These are phyloP conservation scores for Python bivittatus DNA, from an alignment of 2,113 vertebrate genomes.

Conservation along the genomic window DNA sequence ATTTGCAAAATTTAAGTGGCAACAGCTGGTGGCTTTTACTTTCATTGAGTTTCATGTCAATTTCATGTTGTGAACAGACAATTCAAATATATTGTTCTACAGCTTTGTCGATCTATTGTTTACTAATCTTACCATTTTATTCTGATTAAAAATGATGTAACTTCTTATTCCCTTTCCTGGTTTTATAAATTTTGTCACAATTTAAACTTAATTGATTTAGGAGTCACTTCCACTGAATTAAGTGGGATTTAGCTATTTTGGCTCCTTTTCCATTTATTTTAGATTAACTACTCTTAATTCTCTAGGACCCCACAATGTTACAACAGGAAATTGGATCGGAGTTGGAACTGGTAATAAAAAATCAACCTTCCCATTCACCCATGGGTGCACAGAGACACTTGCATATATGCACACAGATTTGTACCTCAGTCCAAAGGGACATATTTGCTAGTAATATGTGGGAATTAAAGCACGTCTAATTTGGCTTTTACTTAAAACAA, in stretches of 20 bases:
- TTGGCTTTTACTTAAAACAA: too few species aligned
- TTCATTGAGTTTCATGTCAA: slow-evolving; percentile 46
- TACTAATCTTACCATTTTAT: slow-evolving; percentile 52
- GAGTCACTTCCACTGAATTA: neutral
- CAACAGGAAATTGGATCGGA: neutral
- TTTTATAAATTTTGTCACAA: slow-evolving; percentile 28
- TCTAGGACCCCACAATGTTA: neutral
- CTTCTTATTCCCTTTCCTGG: slow-evolving; percentile 43
- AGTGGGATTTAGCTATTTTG: neutral
- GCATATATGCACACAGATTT: neutral
- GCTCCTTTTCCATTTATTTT: neutral
- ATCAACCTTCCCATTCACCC: neutral
- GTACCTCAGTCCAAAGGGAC: neutral
- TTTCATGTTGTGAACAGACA: slow-evolving; percentile 40
- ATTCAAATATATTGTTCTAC: slow-evolving; percentile 51
- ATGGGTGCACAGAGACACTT: neutral
- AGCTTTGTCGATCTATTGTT: slow-evolving; percentile 26
- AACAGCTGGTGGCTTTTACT: slow-evolving; percentile 41
- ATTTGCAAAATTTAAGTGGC: slow-evolving; percentile 41
- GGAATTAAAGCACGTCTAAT: too few species aligned
- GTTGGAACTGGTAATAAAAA: neutral
- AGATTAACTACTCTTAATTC: neutral
- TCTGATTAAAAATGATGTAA: slow-evolving; percentile 54
- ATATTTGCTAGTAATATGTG: neutral
- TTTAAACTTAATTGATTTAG: neutral